Base-by-base conservation (phyloP, 2,888 invertebrate species). In the Lochmaea capreae region DNA sequence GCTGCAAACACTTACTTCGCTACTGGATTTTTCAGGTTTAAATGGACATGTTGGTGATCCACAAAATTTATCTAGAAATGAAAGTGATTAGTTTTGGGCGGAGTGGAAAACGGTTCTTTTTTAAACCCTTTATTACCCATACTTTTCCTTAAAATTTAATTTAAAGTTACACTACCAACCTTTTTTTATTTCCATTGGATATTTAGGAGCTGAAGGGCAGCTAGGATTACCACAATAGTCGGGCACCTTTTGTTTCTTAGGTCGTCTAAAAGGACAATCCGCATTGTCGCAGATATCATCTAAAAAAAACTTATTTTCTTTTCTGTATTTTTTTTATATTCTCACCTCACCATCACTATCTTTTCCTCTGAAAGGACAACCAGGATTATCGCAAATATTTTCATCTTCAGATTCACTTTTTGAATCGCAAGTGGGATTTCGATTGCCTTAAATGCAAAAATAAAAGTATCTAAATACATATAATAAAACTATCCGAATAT, bases 191-290 rank as follows among this genome's bases (percentile, higher is more conserved):
- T 8, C n/a, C 63, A 46, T 16, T 33, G 22, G 42, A 58, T 74
- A 22, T 73, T 71, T 3, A 74, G 42, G 71, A 73, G 65, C 46
- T 73, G 73, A 70, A 22, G 72, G 67, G 70, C 76, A 73, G 12
- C 52, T 46, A 10, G 66, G 65, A 69, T 71, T 65, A 11, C 26
- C 54, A 39, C 72, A 68, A 16, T 58, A n/a, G n/a, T 71, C 57
- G 14, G 58, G 54, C 14, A 49, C 49, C 9, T 73, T 59, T 39
- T n/a, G n/a, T 10, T 70, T 73, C 52, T 61, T 69, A 3, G 74
- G 59, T 49, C 26, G 14, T 57, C 54, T 54, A 58, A 78, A 80
- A 10, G 82, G 82, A 75, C 83, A 83, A 11, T 81, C 79, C 2
- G 79, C 79, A 65, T 83, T 81, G 16, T 76, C 73, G 65, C 82